phyloP scores from a whole-genome alignment of 2,113 vertebrate species.

The Psilopogon haemacephalus region DNA sequence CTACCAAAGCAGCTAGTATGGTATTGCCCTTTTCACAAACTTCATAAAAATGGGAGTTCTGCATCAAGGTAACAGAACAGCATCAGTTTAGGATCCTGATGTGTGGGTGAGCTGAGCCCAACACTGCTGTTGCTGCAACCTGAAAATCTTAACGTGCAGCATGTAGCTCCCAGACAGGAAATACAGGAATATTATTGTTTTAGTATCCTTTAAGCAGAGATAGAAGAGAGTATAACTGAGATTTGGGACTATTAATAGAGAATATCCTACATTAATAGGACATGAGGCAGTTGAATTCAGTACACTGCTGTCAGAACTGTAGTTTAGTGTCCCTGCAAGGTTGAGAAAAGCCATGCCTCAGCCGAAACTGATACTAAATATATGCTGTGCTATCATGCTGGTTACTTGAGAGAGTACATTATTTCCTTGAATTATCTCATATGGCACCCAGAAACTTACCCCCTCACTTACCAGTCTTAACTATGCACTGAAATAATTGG shows the following conservation, averaged over 20 bases:
- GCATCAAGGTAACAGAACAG: rapidly evolving
- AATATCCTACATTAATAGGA: not conserved
- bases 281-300: not conserved
- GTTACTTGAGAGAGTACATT: not conserved
- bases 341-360: not conserved
- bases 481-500: not conserved
- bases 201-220: not conserved
- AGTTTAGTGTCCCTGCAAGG: not conserved
- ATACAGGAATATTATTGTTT: not conserved
- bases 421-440: not conserved
- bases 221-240: not conserved
- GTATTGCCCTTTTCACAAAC: rapidly evolving
- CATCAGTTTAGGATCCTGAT: rapidly evolving
- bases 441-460: not conserved
- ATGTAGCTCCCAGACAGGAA: not conserved
- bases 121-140: not conserved
- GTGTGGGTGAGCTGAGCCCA: not conserved
- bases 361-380: not conserved
- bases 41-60: not conserved
- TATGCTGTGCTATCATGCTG: not conserved
- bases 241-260: not conserved
- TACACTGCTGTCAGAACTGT: not conserved
- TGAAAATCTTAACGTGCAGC: not conserved
- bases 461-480: not conserved
- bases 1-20: rapidly evolving